Evolutionary conservation across 35 echinoderm and acorn worm genomes (phyloP).

Genomic region (Apostichopus japonicus): DNA sequence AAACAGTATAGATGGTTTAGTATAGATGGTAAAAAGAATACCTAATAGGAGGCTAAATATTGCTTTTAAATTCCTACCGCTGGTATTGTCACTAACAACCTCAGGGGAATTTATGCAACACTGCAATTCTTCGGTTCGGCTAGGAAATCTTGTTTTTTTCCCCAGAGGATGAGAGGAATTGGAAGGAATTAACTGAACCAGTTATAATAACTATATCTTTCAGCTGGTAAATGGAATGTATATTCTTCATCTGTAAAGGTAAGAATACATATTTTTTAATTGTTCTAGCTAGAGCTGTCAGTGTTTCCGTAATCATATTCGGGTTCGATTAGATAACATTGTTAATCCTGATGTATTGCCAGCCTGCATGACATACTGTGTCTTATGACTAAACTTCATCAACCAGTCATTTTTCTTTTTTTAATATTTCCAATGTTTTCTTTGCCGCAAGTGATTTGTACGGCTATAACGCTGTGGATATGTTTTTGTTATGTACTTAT

Average conservation of each 20-base stretch:
- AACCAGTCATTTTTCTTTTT: not conserved
- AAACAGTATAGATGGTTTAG: not conserved
- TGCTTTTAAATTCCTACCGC: not conserved
- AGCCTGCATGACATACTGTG: not conserved
- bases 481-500: too few species aligned
- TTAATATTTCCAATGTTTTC: not conserved
- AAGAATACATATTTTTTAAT: not conserved
- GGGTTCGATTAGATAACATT: not conserved
- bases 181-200: not conserved
- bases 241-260: not conserved
- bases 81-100: not conserved
- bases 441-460: not conserved
- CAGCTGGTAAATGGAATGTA: not conserved
- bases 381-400: not conserved
- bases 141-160: not conserved
- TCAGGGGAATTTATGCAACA: not conserved
- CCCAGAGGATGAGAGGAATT: not conserved
- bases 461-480: too few species aligned
- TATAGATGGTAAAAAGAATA: too few species aligned
- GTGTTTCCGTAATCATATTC: not conserved
- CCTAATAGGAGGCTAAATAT: not conserved
- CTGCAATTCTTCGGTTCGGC: not conserved
- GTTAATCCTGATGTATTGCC: not conserved
- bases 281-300: not conserved
- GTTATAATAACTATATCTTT: not conserved